phyloP scores from a whole-genome alignment of 2,888 invertebrate species.

The Anthophora plumipes region DNA sequence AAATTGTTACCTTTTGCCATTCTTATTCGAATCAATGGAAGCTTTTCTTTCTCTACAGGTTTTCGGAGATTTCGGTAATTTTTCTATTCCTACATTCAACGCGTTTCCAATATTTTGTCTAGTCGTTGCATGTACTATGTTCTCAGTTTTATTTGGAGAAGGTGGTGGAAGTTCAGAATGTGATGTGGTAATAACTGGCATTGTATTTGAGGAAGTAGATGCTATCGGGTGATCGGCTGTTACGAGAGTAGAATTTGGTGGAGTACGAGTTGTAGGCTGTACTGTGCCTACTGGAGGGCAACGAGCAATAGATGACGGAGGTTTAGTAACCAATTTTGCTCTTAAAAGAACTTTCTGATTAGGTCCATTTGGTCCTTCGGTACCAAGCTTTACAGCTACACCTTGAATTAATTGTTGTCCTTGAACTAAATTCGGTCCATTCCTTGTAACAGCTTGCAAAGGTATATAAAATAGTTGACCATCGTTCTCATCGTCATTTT shows the following conservation, averaged over 20 bases:
- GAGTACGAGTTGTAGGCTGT: slow-evolving; percentile 85
- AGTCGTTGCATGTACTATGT: slow-evolving; percentile 17
- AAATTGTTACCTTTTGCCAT: slow-evolving; percentile 71
- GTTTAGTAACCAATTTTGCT: slow-evolving; percentile 88
- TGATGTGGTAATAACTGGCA: slow-evolving; percentile 14
- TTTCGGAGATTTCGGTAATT: slow-evolving; percentile 73
- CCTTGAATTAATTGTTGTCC: slow-evolving; percentile 87
- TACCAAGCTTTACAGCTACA: slow-evolving; percentile 88
- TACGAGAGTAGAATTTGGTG: slow-evolving; percentile 65
- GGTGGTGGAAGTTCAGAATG: slow-evolving; percentile 34
- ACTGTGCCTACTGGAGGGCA: slow-evolving; percentile 87
- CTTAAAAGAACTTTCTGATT: slow-evolving; percentile 88
- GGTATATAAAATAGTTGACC: slow-evolving; percentile 89
- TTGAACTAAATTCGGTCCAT: slow-evolving; percentile 81
- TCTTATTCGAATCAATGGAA: slow-evolving; percentile 74
- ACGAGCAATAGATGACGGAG: slow-evolving; percentile 83
- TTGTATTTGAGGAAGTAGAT: slow-evolving; percentile 66
- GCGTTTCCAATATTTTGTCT: slow-evolving; percentile 38
- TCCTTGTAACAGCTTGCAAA: slow-evolving; percentile 85
- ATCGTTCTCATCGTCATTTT: slow-evolving; percentile 85
- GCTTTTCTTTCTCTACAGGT: slow-evolving; percentile 74
- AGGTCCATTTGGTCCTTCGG: slow-evolving; percentile 87
- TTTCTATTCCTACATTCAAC: slow-evolving; percentile 58
- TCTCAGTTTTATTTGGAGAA: slow-evolving; percentile 51
- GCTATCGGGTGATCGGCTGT: slow-evolving; percentile 65